These are phyloP conservation scores for Hipposideros armiger DNA, from an alignment of 2,113 vertebrate genomes.

Conservation along the genomic window DNA sequence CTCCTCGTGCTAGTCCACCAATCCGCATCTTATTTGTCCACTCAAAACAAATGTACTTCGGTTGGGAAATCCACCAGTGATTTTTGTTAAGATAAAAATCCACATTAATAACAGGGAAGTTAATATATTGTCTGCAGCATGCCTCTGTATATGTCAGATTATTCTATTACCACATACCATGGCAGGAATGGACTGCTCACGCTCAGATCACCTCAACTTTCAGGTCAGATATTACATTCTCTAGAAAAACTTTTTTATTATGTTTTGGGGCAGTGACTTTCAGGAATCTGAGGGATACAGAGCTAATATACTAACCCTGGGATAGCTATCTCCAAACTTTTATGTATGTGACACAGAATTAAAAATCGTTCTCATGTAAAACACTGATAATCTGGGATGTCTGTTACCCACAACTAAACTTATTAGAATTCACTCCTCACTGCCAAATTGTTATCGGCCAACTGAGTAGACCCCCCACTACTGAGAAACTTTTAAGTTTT, in stretches of 20 bases:
- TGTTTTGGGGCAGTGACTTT: not conserved
- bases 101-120: not conserved
- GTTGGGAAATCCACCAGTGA: not conserved
- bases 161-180: not conserved
- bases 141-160: not conserved
- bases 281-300: not conserved
- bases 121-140: not conserved
- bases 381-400: not conserved
- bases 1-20: not conserved
- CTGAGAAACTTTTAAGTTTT: no score
- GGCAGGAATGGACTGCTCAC: not conserved
- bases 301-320: not conserved
- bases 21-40: not conserved
- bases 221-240: not conserved
- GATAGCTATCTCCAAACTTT: not conserved
- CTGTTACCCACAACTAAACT: not conserved
- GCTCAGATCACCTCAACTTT: not conserved
- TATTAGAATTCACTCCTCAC: not conserved
- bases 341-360: not conserved
- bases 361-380: not conserved
- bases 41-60: not conserved
- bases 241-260: not conserved
- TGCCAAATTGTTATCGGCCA: not conserved
- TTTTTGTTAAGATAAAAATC: not conserved
- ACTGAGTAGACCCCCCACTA: no score